Percentiles rank a stretch among this genome's conserved stretches.
These are phyloP conservation scores for Agrotis exclamationis DNA, from an alignment of 2,888 invertebrate species.

Conservation along the genomic window DNA sequence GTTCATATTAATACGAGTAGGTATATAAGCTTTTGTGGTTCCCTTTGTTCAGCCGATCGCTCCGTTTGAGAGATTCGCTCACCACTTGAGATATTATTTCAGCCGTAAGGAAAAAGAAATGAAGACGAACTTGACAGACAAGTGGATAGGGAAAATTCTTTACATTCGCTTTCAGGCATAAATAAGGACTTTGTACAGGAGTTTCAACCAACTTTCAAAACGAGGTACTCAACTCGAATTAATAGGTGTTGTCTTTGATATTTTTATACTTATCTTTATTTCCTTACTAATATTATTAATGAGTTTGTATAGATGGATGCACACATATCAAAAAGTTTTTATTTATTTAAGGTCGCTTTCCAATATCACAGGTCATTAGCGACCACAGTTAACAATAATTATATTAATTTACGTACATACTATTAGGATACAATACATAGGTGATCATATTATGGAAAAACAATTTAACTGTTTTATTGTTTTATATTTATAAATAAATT, in stretches of 20 bases:
- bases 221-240: conserved; percentile 18
- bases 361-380: no score
- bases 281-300: no score
- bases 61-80: conserved; percentile 32
- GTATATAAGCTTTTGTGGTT: background rate
- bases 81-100: conserved; percentile 55
- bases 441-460: no score
- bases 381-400: no score
- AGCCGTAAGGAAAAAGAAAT: conserved; percentile 51
- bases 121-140: conserved; percentile 50
- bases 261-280: background rate
- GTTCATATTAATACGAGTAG: conserved; percentile 7
- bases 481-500: no score
- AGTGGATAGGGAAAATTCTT: conserved; percentile 53
- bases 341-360: no score
- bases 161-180: conserved; percentile 45
- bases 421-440: no score
- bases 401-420: no score
- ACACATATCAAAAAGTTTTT: no score
- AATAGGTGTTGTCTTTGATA: conserved; percentile 13
- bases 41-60: conserved; percentile 36
- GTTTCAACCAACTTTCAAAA: conserved; percentile 25
- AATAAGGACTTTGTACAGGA: conserved; percentile 34
- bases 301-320: no score
- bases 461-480: no score